These are phyloP conservation scores for Chaenogobius annularis DNA, from an alignment of 2,113 vertebrate species.

Conservation along the genomic window DNA sequence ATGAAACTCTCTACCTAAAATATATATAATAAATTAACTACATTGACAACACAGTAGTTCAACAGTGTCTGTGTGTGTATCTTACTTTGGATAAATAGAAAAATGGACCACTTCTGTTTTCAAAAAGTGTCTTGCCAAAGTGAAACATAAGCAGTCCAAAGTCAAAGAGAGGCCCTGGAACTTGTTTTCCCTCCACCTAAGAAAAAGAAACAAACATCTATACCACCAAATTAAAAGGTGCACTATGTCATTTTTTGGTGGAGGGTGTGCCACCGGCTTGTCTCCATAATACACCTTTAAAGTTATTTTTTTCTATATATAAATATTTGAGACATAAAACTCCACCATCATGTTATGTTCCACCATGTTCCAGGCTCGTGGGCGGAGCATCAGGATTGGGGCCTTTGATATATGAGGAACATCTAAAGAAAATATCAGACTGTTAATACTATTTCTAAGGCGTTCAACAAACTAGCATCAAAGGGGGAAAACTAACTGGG, in stretches of 20 bases:
- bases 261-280: no score
- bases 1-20: conserved; percentile 76
- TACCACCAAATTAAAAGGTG: no score
- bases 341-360: conserved; percentile 80
- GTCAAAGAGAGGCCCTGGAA: conserved; percentile 80
- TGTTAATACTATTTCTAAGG: neutral
- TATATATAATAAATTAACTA: neutral
- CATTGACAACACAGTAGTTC: neutral
- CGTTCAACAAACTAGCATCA: neutral
- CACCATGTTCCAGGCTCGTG: conserved; percentile 82
- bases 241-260: no score
- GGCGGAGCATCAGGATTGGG: conserved; percentile 81
- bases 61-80: neutral
- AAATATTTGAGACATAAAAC: neutral
- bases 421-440: conserved; percentile 44
- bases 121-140: conserved; percentile 69
- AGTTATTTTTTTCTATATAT: neutral
- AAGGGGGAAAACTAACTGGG: conserved; percentile 55
- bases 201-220: neutral
- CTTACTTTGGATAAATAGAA: conserved; percentile 81
- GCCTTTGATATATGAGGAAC: conserved; percentile 72
- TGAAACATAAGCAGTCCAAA: conserved; percentile 81
- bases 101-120: conserved; percentile 77
- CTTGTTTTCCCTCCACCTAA: conserved; percentile 78
- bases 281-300: neutral